Evolutionary conservation across 1,140 invertebrate genomes (phyloP), one percentile per base, ranked within the genome.

Genomic region (Zeugodacus cucurbitae): DNA sequence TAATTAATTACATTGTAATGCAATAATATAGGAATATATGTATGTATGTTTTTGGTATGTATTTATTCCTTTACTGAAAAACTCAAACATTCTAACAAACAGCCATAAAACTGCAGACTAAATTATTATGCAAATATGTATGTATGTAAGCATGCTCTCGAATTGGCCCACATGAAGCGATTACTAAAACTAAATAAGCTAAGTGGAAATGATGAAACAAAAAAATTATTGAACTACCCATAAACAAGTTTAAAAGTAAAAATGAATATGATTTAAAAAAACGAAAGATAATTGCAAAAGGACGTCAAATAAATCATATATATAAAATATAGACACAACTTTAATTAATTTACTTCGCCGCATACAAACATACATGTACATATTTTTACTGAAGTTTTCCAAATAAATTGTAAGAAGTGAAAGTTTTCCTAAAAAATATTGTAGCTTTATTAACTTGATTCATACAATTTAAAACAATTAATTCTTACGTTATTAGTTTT

Each of bases 391-490:
- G 74, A 92, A 90, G 91, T 92, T 92, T 92, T 92, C 91, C 91
- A 92, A 92, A 92, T 91, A 92, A 92, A 92, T 89, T 92, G 91
- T 92, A 92, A 90, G 91, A 92, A 92, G 90, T 92, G 89, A 92
- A 92, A 22, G 26, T 58, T 87, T 87, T 87, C 74, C 37, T 82
- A 32, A 67, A 67, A 67, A 67, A 20, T 67, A 4, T 32, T 32
- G 48, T 54, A 54, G 48, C n/a, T 67, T 67, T 67, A 26, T 67
- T 67, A 62, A 62, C 29, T 34, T 67, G 64, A 32, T 67, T 67
- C 10, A 62, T 8, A 26, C 11, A 67, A 26, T 67, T 67, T 11
- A 67, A 0, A 32, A 29, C 32, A 67, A 17, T 62, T 8, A 62
- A 22, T 26, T 62, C n/a, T 62, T 62, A 26, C n/a, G 26, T 62